phyloP scores from a whole-genome alignment of 2,113 vertebrate species.

The Microtus pennsylvanicus region DNA sequence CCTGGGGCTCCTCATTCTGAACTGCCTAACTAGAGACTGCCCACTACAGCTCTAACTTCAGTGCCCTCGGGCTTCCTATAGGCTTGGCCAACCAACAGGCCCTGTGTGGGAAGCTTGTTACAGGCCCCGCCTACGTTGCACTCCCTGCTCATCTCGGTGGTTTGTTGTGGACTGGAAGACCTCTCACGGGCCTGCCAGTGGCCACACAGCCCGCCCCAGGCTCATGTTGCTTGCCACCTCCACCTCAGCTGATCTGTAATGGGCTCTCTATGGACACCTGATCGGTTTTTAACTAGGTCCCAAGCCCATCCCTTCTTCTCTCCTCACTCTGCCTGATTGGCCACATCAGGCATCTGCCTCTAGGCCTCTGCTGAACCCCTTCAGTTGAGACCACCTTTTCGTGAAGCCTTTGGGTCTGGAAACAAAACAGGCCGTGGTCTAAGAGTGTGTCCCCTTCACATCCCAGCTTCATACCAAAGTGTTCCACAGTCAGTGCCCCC shows the following conservation, averaged over 20 bases:
- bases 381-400: background rate
- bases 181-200: background rate
- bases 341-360: conserved; percentile 70
- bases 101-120: background rate
- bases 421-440: background rate
- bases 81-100: background rate
- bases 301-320: conserved; percentile 35
- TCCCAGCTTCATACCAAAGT: background rate
- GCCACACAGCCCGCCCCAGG: background rate
- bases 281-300: conserved; percentile 64
- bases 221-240: background rate
- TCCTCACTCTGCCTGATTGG: conserved; percentile 63
- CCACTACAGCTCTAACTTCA: no score
- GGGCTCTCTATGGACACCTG: conserved; percentile 40
- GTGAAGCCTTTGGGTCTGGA: background rate
- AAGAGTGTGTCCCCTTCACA: background rate
- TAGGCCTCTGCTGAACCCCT: conserved; percentile 43
- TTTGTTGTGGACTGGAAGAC: background rate
- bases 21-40: background rate
- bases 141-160: background rate
- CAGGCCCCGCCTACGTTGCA: background rate
- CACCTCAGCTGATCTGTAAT: conserved; percentile 62
- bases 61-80: background rate
- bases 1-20: background rate
- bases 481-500: background rate